Evolutionary conservation across 2,888 invertebrate species (phyloP), one percentile per base, ranked within the genome.

Genomic region (Heliconius sara): DNA sequence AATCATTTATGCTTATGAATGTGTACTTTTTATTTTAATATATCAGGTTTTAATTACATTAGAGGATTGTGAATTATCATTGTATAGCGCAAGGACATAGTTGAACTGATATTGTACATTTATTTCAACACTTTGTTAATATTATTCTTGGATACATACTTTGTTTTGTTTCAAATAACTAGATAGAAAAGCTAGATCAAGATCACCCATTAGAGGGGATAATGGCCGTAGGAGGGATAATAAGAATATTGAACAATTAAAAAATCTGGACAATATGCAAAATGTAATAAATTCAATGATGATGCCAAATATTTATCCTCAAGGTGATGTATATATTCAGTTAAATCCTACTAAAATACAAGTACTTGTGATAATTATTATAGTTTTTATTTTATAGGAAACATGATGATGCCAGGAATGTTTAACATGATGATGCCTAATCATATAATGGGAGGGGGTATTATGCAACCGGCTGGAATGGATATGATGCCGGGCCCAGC

Each of bases 221-320:
- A 88, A 80, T 83, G 89, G 89, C 5, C 89, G 91, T 25, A 87
- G 91, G 83, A 87, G 91, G 77, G 93, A 93, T 19, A 87, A 77
- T 22, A 88, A 87, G 81, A 85, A 82, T 80, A 73, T 52, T 43
- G 83, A 80, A 71, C 86, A 87, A 72, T 39, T 39, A 39, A 90
- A 83, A 27, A 90, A 88, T 85, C 76, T 83, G 66, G 83, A 81
- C 67, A 87, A 88, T 22, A 83, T 89, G 80, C 83, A 85, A 25
- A 89, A 86, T 85, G 87, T 89, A 19, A 91, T 94, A 87, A 93
- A 91, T 82, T 91, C 89, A 77, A 91, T 94, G 91, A 91, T 95
- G 90, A 92, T 95, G 91, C 81, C 90, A 27, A 92, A 91, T 84
- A 92, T 94, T 91, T 94, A 91, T 87, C 85, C 88, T 73, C 94